These are phyloP conservation scores for Malurus melanocephalus DNA, from an alignment of 2,113 vertebrate genomes.

Conservation along the genomic window DNA sequence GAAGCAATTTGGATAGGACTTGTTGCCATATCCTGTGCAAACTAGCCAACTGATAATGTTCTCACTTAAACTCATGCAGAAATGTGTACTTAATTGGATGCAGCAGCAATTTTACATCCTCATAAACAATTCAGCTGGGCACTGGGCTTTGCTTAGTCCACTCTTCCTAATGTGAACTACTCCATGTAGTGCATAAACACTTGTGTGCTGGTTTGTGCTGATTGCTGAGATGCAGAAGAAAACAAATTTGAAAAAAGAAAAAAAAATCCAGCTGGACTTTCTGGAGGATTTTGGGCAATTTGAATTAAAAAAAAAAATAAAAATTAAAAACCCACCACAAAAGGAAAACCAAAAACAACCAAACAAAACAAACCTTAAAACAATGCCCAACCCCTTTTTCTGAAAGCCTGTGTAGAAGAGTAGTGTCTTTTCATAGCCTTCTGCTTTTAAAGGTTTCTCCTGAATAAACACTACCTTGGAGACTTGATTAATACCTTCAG, in stretches of 20 bases:
- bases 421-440: background rate
- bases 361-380: background rate
- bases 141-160: background rate
- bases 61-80: background rate
- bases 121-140: background rate
- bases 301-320: background rate
- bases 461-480: background rate
- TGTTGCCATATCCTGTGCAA: background rate
- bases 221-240: background rate
- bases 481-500: background rate
- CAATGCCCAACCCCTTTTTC: background rate
- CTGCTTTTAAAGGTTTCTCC: background rate
- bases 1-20: background rate
- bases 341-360: background rate
- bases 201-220: background rate
- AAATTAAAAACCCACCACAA: background rate
- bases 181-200: background rate
- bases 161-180: background rate
- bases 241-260: background rate
- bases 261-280: background rate
- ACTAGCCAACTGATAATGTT: accelerated
- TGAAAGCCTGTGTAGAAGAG: background rate
- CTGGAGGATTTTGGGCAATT: background rate
- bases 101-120: background rate
- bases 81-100: background rate